Conservation (phyloP, 1,140 invertebrate genomes). For the Sipha flava region DNA sequence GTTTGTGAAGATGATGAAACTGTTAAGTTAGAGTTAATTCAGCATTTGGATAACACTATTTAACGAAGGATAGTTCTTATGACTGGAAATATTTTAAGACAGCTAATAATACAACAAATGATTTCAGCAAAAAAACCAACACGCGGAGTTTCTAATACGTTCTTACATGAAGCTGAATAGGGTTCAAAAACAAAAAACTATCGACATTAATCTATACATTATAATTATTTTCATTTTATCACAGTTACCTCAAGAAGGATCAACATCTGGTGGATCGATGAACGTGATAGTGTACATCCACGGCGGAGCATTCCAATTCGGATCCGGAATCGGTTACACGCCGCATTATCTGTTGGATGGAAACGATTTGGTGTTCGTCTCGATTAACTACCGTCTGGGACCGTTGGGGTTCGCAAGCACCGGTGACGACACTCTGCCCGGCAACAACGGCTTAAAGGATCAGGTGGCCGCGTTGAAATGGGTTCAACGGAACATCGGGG, state of each 20-base stretch:
- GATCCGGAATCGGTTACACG: constrained; percentile 46
- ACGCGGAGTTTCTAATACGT: too few relatives aligned
- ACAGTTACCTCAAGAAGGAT: constrained; percentile 31
- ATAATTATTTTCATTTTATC: too few relatives aligned
- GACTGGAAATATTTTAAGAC: too few relatives aligned
- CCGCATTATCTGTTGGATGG: constrained; percentile 51
- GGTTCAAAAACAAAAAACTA: too few relatives aligned
- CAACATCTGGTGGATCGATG: constrained; percentile 6
- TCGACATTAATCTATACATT: too few relatives aligned
- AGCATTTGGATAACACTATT: too few relatives aligned
- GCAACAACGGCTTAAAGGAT: constrained; percentile 59
- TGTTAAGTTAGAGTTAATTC: too few relatives aligned
- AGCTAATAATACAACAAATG: too few relatives aligned
- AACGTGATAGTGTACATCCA: constrained; percentile 52
- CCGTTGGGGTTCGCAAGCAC: constrained; percentile 54
- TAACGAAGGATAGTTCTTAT: too few relatives aligned
- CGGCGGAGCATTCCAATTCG: constrained; percentile 52
- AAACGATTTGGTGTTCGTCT: constrained; percentile 52
- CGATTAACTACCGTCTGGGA: constrained; percentile 55
- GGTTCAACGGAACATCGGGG: constrained; percentile 52
- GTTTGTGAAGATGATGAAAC: too few relatives aligned
- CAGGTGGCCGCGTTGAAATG: constrained; percentile 55
- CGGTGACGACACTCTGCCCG: constrained; percentile 49
- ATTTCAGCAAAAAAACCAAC: too few relatives aligned
- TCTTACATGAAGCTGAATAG: too few relatives aligned